Evolutionary conservation across 2,113 vertebrate genomes (phyloP).

Genomic region (Nannobrachium achirus): DNA sequence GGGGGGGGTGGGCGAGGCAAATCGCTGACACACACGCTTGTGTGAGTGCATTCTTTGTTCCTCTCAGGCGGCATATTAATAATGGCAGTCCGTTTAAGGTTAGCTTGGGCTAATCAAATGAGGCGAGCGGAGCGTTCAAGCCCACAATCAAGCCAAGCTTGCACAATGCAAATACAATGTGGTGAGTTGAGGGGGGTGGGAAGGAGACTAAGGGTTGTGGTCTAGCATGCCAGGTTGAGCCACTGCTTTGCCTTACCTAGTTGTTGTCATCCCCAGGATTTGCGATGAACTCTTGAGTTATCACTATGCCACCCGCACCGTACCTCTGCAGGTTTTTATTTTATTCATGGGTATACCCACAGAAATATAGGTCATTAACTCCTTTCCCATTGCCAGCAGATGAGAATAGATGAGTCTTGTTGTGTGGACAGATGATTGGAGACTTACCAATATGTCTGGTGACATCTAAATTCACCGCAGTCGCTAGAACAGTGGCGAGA

Average conservation of each 20-base stretch:
- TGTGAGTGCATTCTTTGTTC: constrained; percentile 31
- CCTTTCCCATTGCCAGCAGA: too few relatives aligned
- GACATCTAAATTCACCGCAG: too few relatives aligned
- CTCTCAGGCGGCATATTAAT: constrained; percentile 65
- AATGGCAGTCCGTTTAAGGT: constrained; percentile 61
- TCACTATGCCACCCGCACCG: constrained; percentile 50
- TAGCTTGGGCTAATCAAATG: constrained; percentile 72
- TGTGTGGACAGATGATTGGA: too few relatives aligned
- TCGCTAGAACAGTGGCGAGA: too few relatives aligned
- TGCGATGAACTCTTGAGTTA: constrained; percentile 68
- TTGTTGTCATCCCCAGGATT: constrained; percentile 53
- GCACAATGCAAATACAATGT: constrained; percentile 21
- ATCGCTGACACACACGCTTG: constrained; percentile 57
- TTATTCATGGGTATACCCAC: too few relatives aligned
- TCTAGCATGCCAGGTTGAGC: constrained; percentile 25
- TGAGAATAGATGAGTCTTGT: too few relatives aligned
- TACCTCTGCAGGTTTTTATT: constrained; percentile 40
- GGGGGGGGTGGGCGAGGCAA: too few relatives aligned
- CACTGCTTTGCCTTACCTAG: constrained; percentile 34
- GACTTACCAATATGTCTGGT: too few relatives aligned
- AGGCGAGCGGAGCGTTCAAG: constrained; percentile 61
- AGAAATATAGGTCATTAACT: too few relatives aligned
- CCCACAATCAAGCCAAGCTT: constrained; percentile 38
- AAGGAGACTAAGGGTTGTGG: background rate
- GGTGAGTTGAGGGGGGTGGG: too few relatives aligned